phyloP scores from a whole-genome alignment of 2,113 vertebrate genomes.

The Hydrolagus affinis region DNA sequence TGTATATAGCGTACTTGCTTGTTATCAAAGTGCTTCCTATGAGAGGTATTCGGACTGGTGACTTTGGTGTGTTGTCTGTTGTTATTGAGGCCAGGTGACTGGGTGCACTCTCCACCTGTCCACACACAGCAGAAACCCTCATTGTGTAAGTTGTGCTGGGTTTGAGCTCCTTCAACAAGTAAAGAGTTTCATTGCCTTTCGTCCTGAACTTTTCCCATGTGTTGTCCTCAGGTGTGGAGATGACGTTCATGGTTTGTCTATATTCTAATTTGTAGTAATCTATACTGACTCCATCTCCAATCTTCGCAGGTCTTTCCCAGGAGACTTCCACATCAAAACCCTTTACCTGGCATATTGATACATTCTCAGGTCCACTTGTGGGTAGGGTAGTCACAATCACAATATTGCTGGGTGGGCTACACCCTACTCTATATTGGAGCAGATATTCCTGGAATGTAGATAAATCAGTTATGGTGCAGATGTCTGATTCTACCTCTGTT shows the following conservation, averaged over 20 bases:
- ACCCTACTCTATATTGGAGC: constrained; percentile 16
- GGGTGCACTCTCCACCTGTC: too few relatives aligned
- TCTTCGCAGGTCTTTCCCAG: constrained; percentile 11
- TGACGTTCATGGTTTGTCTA: too few relatives aligned
- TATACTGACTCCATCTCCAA: constrained; percentile 29
- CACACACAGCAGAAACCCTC: too few relatives aligned
- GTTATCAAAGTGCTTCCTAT: constrained; percentile 35
- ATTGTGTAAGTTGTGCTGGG: too few relatives aligned
- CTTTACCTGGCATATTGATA: too few relatives aligned
- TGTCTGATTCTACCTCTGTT: constrained; percentile 23
- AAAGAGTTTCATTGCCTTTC: too few relatives aligned
- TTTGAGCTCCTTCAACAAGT: too few relatives aligned
- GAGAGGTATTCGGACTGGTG: constrained; percentile 31
- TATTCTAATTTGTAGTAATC: constrained; percentile 15
- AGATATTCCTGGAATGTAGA: neutral
- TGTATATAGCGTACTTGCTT: too few relatives aligned
- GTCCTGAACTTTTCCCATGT: too few relatives aligned
- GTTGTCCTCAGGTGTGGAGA: too few relatives aligned
- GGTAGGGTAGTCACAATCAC: neutral
- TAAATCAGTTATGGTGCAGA: constrained; percentile 21
- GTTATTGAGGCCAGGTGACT: too few relatives aligned
- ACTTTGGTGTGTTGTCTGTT: neutral
- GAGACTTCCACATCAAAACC: neutral
- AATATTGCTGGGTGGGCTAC: constrained; percentile 13
- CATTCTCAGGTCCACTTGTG: constrained; percentile 12